phyloP scores from a whole-genome alignment of 2,797 vertebrate species.

The Fundulus diaphanus region DNA sequence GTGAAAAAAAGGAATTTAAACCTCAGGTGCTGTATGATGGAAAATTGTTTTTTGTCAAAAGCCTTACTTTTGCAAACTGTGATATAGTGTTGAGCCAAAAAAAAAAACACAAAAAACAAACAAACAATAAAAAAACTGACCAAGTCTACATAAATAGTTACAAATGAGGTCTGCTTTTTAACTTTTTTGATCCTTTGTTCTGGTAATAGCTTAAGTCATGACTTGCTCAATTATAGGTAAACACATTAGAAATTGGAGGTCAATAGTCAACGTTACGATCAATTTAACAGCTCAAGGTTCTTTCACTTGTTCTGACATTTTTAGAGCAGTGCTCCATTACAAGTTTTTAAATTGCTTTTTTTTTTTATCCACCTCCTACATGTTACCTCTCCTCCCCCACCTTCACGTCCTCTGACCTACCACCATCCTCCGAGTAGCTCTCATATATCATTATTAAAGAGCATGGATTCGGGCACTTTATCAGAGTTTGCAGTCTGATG shows the following conservation, averaged over 20 bases:
- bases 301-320: slow-evolving; percentile 25
- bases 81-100: not conserved
- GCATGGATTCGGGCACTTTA: slow-evolving; percentile 43
- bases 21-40: too few species aligned
- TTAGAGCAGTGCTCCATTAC: slow-evolving; percentile 41
- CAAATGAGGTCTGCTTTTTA: slow-evolving; percentile 16
- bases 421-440: slow-evolving; percentile 57
- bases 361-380: slow-evolving; percentile 34
- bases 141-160: not conserved
- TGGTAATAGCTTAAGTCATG: slow-evolving; percentile 30
- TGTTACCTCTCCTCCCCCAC: slow-evolving; percentile 40
- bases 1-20: too few species aligned
- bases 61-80: not conserved
- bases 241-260: slow-evolving; percentile 42
- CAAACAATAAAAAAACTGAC: not conserved
- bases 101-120: too few species aligned
- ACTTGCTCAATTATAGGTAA: slow-evolving; percentile 50
- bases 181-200: slow-evolving; percentile 16
- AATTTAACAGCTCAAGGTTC: slow-evolving; percentile 40
- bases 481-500: slow-evolving; percentile 58
- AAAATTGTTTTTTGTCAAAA: too few species aligned
- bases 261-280: slow-evolving; percentile 44
- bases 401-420: slow-evolving; percentile 49
- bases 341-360: slow-evolving; percentile 40
- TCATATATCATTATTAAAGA: slow-evolving; percentile 72